A percentile compares a stretch with the other conserved stretches of the same genome.
Evolutionary conservation across 2,113 vertebrate species (phyloP).

Genomic region (Elephas maximus): DNA sequence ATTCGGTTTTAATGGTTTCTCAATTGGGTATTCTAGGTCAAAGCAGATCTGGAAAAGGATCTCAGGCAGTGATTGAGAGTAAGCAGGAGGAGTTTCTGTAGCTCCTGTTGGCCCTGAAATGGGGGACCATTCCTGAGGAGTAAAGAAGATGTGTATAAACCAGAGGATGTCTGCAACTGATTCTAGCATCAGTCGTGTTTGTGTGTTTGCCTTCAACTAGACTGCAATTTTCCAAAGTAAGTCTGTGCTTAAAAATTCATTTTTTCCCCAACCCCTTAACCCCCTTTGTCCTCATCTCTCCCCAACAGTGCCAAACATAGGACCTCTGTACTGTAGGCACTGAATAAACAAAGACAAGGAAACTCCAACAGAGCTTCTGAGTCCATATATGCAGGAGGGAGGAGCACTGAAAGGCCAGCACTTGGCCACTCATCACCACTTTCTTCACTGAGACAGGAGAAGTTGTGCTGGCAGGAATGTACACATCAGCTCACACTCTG

Average conservation of each 20-base stretch:
- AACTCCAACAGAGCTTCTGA: neutral
- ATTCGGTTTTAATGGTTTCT: conserved; percentile 31
- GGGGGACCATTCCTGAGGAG: neutral
- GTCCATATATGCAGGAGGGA: neutral
- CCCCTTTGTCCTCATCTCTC: neutral
- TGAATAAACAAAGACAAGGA: neutral
- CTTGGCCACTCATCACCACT: neutral
- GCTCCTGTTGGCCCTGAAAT: neutral
- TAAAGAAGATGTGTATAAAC: neutral
- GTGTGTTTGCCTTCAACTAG: neutral
- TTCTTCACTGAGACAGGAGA: neutral
- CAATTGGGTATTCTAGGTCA: neutral
- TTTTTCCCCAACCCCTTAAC: neutral
- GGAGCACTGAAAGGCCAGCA: neutral
- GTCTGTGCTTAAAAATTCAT: neutral
- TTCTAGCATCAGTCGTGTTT: neutral
- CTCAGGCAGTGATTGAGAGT: neutral
- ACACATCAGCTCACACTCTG: neutral
- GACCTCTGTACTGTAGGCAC: neutral
- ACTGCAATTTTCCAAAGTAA: neutral
- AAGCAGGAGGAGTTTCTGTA: too few relatives aligned
- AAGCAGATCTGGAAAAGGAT: neutral
- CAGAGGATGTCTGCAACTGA: neutral
- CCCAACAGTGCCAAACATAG: neutral
- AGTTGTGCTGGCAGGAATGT: neutral